These are phyloP conservation scores for Diachasma alloeum DNA, from an alignment of 1,140 invertebrate species.

Conservation along the genomic window DNA sequence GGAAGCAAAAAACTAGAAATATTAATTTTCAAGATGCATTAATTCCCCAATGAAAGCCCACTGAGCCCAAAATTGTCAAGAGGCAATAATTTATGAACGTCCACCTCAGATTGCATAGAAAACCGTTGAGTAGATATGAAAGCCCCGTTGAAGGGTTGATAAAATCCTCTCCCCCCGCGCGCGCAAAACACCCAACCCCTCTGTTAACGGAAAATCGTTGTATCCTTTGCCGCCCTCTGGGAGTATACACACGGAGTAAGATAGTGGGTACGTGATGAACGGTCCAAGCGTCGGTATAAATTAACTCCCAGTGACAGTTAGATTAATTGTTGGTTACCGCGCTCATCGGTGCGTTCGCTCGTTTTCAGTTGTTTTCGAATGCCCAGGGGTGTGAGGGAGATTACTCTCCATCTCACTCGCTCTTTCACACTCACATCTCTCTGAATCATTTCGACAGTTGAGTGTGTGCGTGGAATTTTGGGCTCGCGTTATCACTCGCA, in stretches of 20 bases:
- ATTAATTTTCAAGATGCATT: no score
- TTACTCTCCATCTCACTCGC: background rate
- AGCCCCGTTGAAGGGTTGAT: constrained; percentile 53
- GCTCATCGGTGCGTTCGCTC: constrained; percentile 25
- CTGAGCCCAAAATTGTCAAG: background rate
- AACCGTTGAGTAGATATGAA: constrained; percentile 39
- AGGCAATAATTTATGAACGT: constrained; percentile 6
- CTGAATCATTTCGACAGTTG: background rate
- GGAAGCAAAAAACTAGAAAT: no score
- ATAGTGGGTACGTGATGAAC: constrained; percentile 32
- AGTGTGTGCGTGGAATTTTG: background rate
- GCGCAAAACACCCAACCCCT: background rate
- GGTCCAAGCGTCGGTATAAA: constrained; percentile 47
- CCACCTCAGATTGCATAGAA: constrained; percentile 1
- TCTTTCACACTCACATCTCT: background rate
- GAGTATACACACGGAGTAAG: constrained; percentile 34
- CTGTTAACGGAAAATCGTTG: constrained; percentile 41
- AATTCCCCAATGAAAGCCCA: no score
- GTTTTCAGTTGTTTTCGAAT: constrained; percentile 6
- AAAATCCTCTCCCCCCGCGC: constrained; percentile 39
- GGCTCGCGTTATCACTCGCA: background rate
- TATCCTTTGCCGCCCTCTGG: constrained; percentile 36
- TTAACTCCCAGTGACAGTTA: constrained; percentile 56
- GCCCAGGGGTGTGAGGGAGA: background rate
- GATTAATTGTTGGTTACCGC: constrained; percentile 55